Base-by-base conservation (phyloP, 1,140 invertebrate genomes). In the Micrasema minimum region DNA sequence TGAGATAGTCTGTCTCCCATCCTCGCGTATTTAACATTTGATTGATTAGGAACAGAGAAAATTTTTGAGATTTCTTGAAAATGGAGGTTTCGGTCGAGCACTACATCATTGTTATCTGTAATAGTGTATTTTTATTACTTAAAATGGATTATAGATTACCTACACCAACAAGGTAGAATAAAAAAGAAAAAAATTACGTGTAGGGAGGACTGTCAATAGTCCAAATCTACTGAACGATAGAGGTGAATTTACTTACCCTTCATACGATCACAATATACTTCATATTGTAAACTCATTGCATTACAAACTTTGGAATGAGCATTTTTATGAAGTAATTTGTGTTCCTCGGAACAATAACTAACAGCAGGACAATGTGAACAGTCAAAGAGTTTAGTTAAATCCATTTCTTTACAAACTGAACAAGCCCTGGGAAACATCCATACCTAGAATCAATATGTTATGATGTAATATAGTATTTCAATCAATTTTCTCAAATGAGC, bases 371-470 rank as follows among this genome's bases (percentile, higher is more conserved):
- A 81, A 2, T 71, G 22, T 9, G 57, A 1, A 68, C 80, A 81
- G 31, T 75, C 70, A 66, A 74, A 70, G 2, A 77, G 23, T 41
- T 53, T 20, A 41, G 76, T 55, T 41, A 14, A 38, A 2, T 71
- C 67, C 9, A 12, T 62, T 62, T 68, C 22, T 57, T 69, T 77
- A 75, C 80, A 81, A 3, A 77, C 43, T 12, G 74, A 68, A 71
- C 80, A 81, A 31, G 66, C 43, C 66, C 76, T 77, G 2, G 80
- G 77, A 69, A 79, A 80, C 77, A 79, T 78, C 75, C 76, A 78
- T 68, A 81, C 76, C 69, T 79, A 14, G 22, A 53, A n/a, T n/a
- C 22, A 53, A 53, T 22, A 22, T 14, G 10, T 55, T 55, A 35
- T 26, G 12, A 7, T 14, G 3, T 55, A 23, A 55, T 14, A 51